Evolutionary conservation across 2,797 vertebrate species (phyloP).

Genomic region (Sus cebifrons): DNA sequence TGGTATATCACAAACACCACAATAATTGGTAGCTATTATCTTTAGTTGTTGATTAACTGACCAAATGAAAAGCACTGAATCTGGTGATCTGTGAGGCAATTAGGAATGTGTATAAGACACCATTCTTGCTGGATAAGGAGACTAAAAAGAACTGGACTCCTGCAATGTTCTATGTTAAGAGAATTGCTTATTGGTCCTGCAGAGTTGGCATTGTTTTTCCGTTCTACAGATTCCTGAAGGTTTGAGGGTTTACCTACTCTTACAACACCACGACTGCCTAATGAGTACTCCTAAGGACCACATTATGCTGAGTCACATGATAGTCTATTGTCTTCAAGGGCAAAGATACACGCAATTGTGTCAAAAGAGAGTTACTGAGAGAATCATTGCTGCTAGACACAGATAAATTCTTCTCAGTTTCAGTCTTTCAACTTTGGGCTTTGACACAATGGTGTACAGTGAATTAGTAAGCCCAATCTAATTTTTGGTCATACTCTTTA

Average conservation of each 20-base stretch:
- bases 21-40: not conserved
- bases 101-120: not conserved
- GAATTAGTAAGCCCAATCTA: not conserved
- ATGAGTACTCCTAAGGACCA: not conserved
- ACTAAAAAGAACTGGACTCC: not conserved
- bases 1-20: not conserved
- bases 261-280: not conserved
- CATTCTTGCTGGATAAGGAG: not conserved
- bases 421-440: not conserved
- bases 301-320: not conserved
- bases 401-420: not conserved
- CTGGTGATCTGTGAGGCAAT: not conserved
- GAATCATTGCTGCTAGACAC: not conserved
- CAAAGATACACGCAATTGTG: not conserved
- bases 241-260: not conserved
- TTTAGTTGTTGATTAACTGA: not conserved
- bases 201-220: not conserved
- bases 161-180: not conserved
- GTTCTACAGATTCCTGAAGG: not conserved
- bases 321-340: not conserved
- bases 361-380: not conserved
- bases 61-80: not conserved
- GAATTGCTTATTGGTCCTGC: not conserved
- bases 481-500: not conserved
- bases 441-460: not conserved